Base-by-base conservation (phyloP, 2,797 vertebrate species). In the Podargus strigoides region DNA sequence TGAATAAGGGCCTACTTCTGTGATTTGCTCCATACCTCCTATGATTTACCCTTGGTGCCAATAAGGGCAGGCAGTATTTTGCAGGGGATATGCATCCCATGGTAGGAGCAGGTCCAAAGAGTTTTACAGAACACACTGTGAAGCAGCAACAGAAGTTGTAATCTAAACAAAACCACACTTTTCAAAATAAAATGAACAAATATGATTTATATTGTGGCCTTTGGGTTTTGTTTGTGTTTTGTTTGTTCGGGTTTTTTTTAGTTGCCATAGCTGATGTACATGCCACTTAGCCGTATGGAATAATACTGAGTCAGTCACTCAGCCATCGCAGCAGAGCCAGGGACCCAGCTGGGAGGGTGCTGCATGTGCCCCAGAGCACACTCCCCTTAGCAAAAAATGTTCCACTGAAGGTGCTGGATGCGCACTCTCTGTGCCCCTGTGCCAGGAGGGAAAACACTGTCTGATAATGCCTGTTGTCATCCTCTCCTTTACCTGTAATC, bases 11-110 rank as follows among this genome's bases (percentile, higher is more conserved):
- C 67, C 68, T 72, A 46, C 68, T 93, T 64, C 89, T 89, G 91
- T 94, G 96, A 94, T 97, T 96, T 96, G 93, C 81, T 95, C 86
- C 80, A 77, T 79, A 64, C 91, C 84, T 95, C 64, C 90, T 93
- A 93, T 96, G 93, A 95, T 95, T 96, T 96, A 95, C 68, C 81
- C 83, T 89, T 70, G 67, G 67, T 96, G 95, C 87, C 91, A 89
- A 9, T 91, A 74, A 91, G 80, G 89, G 80, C 87, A 94, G 86
- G 95, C 90, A 93, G 77, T 94, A 94, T 96, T 96, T 94, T 93
- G 89, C 88, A 75, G 89, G 74, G 77, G 22, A 64, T 91, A 30
- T 39, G 72, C 84, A 77, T 94, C 87, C 74, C 2, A 3, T 64
- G 41, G 70, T 69, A 68, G 56, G 68, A 89, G 28, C 77, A 77